Evolutionary conservation across 2,113 vertebrate species (phyloP), one percentile per base, ranked within the genome.

Genomic region (Apeltes quadracus): DNA sequence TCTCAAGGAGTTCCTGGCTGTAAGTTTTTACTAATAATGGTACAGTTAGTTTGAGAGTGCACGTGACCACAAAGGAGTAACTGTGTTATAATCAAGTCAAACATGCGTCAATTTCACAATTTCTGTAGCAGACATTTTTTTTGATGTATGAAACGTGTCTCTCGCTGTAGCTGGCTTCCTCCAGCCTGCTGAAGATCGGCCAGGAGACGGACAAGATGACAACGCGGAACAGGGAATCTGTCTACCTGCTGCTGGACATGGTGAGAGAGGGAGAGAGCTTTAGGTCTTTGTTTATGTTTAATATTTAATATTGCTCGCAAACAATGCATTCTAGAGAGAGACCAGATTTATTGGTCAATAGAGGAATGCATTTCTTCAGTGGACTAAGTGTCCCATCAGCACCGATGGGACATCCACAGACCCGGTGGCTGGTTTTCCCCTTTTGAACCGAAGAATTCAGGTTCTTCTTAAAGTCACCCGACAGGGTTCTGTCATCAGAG

Each of bases 141-240:
- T 1, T 34, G 6, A 34, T 34, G 32, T 1, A 9, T 23, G 5
- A 23, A 13, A 51, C 48, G 7, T 81, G 8, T 80, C 18, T 79
- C 27, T 69, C 13, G 75, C 23, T 81, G 71, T 4, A 99, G 98
- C 95, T 99, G 89, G 97, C 97, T 61, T 99, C 98, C 0, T 99
- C 98, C 78, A 99, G 98, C 89, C 90, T 99, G 62, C 88, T 99
- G 91, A 99, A 99, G 94, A 99, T 99, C 69, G 98, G 98, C 56
- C 98, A 99, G 84, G 98, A 99, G 87, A 99, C 98, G 0, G 98
- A 99, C 91, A 99, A 99, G 94, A 97, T 96, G 80, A 98, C 98
- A 61, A 99, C 97, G 58, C 94, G 98, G 50, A 99, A 99, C 91
- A 91, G 98, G 87, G 98, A 99, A 86, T 99, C 97, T 69, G 97